Conservation (phyloP, 30 jellyfish, hydroid and myxozoan species). For the Sanderia malayensis region DNA sequence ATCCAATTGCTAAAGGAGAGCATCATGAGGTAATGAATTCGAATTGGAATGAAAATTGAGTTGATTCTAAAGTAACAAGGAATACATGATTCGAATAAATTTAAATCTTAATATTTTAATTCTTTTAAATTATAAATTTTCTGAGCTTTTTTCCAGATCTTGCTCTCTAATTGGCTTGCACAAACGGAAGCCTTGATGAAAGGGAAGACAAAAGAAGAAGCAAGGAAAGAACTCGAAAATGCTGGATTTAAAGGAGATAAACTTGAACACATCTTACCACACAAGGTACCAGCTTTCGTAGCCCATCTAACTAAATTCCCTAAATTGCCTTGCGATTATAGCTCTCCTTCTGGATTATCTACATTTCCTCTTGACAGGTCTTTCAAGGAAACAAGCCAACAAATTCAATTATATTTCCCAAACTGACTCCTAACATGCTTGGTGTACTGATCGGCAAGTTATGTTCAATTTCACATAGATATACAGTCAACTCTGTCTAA, state of each 20-base stretch:
- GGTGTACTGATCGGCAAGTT: slow-evolving; percentile 91
- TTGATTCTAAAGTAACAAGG: too few relatives aligned
- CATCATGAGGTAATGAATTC: slow-evolving; percentile 99
- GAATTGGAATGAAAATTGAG: too few relatives aligned
- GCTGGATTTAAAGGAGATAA: slow-evolving; percentile 54
- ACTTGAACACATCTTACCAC: slow-evolving; percentile 68
- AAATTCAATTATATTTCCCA: slow-evolving; percentile 75
- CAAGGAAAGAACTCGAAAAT: slow-evolving; percentile 68
- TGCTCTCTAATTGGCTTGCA: slow-evolving; percentile 95
- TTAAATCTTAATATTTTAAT: too few relatives aligned
- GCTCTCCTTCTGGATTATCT: too few relatives aligned
- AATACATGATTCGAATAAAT: too few relatives aligned
- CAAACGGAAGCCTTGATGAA: slow-evolving; percentile 99
- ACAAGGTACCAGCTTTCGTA: slow-evolving; percentile 58
- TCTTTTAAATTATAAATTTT: too few relatives aligned
- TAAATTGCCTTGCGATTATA: too few relatives aligned
- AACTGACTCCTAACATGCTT: slow-evolving; percentile 89
- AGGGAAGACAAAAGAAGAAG: slow-evolving; percentile 90
- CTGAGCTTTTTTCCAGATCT: slow-evolving; percentile 53
- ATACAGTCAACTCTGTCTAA: too few relatives aligned
- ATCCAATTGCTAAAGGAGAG: slow-evolving; percentile 77
- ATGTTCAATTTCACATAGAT: too few relatives aligned
- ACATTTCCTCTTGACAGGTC: slow-evolving; percentile 57
- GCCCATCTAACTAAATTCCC: too few relatives aligned
- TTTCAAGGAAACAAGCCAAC: slow-evolving; percentile 98